Evolutionary conservation across 2,113 vertebrate genomes (phyloP).

Genomic region (Barbus barbus): DNA sequence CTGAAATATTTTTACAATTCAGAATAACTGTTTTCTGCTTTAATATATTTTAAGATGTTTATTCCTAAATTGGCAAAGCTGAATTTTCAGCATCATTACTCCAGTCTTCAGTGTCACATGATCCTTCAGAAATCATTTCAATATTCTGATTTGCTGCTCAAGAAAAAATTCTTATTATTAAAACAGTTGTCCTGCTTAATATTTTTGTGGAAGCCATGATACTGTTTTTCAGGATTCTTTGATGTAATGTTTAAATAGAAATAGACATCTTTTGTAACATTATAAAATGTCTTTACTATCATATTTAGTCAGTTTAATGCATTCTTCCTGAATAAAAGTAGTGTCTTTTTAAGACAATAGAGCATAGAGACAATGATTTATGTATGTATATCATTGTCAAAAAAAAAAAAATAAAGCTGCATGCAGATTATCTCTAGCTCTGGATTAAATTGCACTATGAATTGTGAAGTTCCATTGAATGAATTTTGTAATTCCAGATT

Average conservation of each 20-base stretch:
- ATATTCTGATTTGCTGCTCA: background rate
- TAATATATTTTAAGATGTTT: background rate
- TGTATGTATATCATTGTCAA: background rate
- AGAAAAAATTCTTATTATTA: background rate
- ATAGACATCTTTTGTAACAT: background rate
- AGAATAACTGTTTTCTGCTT: no score
- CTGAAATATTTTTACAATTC: no score
- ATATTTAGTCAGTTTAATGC: background rate
- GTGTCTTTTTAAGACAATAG: conserved; percentile 5
- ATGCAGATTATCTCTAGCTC: background rate
- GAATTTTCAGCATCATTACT: background rate
- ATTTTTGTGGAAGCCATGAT: background rate
- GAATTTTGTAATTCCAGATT: conserved; percentile 15
- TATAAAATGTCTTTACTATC: background rate
- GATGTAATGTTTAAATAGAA: background rate
- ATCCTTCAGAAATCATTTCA: background rate
- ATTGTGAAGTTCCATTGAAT: background rate
- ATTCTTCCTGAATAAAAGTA: background rate
- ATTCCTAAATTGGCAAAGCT: background rate
- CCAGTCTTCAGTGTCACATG: background rate
- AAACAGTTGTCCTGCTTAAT: background rate
- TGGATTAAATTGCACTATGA: conserved; percentile 2
- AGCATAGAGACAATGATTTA: background rate
- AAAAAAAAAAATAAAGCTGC: background rate
- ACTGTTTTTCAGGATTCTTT: background rate